Conservation (phyloP, 2,797 vertebrate genomes). For the Poecilia velifera region DNA sequence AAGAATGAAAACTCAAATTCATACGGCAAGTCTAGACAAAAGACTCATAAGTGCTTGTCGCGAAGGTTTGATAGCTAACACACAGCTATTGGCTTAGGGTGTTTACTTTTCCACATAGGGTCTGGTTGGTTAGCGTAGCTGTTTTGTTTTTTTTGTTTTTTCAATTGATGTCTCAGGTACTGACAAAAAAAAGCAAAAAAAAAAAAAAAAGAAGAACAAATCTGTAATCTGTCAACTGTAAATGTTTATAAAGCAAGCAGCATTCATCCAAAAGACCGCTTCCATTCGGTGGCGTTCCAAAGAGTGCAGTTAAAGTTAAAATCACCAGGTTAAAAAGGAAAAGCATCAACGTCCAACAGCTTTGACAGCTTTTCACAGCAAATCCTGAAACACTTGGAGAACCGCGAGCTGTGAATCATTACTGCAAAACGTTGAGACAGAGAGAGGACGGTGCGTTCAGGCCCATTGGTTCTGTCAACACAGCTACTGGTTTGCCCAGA, state of each 20-base stretch:
- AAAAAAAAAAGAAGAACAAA: neutral
- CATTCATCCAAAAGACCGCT: neutral
- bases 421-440: neutral
- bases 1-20: slow-evolving; percentile 56
- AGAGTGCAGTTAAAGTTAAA: neutral
- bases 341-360: neutral
- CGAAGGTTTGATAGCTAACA: neutral
- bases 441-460: neutral
- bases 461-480: too few relatives aligned
- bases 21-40: slow-evolving; percentile 41
- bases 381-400: neutral
- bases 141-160: neutral
- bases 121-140: neutral
- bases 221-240: neutral
- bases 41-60: neutral
- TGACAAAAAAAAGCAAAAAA: neutral
- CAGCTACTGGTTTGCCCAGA: neutral
- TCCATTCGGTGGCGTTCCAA: neutral
- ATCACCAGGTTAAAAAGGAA: neutral
- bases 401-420: neutral
- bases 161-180: neutral
- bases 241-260: neutral
- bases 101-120: neutral
- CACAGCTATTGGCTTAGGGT: neutral
- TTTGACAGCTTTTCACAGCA: neutral